phyloP scores from a whole-genome alignment of 2,113 vertebrate genomes.

The Lampris megalopsis region DNA sequence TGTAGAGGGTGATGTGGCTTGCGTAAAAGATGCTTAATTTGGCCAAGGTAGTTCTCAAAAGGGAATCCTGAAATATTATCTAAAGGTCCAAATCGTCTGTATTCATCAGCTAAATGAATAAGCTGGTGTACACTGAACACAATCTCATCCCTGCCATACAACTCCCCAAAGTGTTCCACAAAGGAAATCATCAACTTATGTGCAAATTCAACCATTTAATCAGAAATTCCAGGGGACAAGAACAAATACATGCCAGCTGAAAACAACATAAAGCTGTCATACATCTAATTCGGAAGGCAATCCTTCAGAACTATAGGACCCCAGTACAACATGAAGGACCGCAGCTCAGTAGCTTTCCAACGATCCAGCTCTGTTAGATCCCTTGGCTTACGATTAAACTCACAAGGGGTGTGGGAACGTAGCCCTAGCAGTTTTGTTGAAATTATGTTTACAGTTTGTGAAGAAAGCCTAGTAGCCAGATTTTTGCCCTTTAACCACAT shows the following conservation, averaged over 20 bases:
- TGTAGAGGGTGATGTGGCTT: conserved; percentile 10
- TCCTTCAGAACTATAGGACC: conserved; percentile 2
- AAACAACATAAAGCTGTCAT: conserved; percentile 38
- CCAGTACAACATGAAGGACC: conserved; percentile 6
- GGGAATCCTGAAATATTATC: neutral
- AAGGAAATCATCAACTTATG: conserved; percentile 21
- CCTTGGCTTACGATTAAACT: conserved; percentile 14
- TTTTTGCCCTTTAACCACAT: conserved; percentile 20
- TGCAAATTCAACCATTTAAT: conserved; percentile 22
- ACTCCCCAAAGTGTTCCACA: conserved; percentile 17
- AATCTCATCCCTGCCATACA: conserved; percentile 27
- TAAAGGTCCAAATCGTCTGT: conserved; percentile 7
- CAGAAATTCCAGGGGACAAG: conserved; percentile 11
- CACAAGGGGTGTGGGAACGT: neutral
- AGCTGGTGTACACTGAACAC: conserved; percentile 28
- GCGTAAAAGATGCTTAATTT: conserved; percentile 10
- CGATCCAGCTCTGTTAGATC: conserved; percentile 10
- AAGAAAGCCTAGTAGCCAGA: neutral
- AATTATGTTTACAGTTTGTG: conserved; percentile 10
- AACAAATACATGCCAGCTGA: conserved; percentile 31
- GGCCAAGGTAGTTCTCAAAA: conserved; percentile 32
- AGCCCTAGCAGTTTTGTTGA: conserved; percentile 3
- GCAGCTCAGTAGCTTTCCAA: conserved; percentile 16
- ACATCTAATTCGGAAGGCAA: conserved; percentile 3
- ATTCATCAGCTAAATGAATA: conserved; percentile 23